These are phyloP conservation scores for Pongo abelii DNA, from an alignment of 2,113 vertebrate genomes.

Conservation along the genomic window DNA sequence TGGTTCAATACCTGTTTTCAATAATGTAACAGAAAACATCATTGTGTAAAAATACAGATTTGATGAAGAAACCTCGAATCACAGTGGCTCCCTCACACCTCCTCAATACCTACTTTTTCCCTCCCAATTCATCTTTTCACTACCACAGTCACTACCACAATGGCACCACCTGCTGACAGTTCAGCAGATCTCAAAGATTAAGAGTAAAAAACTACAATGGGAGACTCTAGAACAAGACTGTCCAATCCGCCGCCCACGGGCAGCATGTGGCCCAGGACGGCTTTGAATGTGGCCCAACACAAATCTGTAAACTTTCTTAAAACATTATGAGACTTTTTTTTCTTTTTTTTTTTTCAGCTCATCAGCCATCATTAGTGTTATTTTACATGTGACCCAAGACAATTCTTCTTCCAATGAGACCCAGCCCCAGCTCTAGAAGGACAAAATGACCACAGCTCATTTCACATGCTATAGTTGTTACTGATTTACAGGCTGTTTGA, in stretches of 20 bases:
- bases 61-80: neutral
- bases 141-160: neutral
- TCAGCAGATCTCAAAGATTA: neutral
- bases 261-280: too few species aligned
- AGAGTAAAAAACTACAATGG: neutral
- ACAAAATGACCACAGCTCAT: constrained; percentile 15
- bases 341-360: too few species aligned
- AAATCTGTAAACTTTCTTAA: too few species aligned
- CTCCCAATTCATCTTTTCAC: neutral
- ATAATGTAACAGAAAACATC: neutral
- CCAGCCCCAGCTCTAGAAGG: neutral
- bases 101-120: neutral
- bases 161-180: constrained; percentile 10
- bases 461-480: neutral
- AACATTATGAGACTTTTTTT: too few species aligned
- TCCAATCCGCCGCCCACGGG: too few species aligned
- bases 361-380: too few species aligned
- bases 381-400: too few species aligned
- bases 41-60: neutral
- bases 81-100: neutral
- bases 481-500: neutral
- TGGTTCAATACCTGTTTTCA: neutral
- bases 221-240: neutral
- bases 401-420: too few species aligned
- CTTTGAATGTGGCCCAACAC: too few species aligned